Conservation (phyloP, 92 coral and sea anemone species). For the Muricea muricata region DNA sequence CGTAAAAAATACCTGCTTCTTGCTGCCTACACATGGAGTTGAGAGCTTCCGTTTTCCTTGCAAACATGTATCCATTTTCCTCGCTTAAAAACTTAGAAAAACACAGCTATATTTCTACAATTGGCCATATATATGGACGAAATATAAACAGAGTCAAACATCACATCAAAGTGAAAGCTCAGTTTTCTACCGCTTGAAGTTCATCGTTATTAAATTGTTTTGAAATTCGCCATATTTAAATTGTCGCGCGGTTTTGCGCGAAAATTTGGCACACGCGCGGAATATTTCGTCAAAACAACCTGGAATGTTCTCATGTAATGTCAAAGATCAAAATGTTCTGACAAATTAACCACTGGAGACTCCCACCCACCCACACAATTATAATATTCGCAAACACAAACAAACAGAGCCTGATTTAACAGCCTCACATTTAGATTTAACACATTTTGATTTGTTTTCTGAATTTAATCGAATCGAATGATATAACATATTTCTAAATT, state of each 20-base stretch:
- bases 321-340: too few species aligned
- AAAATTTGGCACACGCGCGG: conserved; percentile 31
- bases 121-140: background rate
- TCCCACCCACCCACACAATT: too few species aligned
- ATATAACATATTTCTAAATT: too few species aligned
- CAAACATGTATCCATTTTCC: background rate
- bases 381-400: too few species aligned
- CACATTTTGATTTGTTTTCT: too few species aligned
- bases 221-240: background rate
- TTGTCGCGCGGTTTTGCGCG: conserved; percentile 40
- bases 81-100: background rate
- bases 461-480: too few species aligned
- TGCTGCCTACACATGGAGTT: background rate
- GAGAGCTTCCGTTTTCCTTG: conserved; percentile 3
- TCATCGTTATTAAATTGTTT: background rate
- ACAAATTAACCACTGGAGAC: too few species aligned
- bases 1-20: background rate
- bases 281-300: too few species aligned
- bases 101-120: background rate
- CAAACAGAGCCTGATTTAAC: too few species aligned
- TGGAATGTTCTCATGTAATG: too few species aligned
- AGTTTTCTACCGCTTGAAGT: background rate
- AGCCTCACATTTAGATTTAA: too few species aligned
- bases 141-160: background rate
- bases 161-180: background rate